Evolutionary conservation across 2,797 vertebrate species (phyloP), one percentile per base, ranked within the genome.

Genomic region (Huso huso): DNA sequence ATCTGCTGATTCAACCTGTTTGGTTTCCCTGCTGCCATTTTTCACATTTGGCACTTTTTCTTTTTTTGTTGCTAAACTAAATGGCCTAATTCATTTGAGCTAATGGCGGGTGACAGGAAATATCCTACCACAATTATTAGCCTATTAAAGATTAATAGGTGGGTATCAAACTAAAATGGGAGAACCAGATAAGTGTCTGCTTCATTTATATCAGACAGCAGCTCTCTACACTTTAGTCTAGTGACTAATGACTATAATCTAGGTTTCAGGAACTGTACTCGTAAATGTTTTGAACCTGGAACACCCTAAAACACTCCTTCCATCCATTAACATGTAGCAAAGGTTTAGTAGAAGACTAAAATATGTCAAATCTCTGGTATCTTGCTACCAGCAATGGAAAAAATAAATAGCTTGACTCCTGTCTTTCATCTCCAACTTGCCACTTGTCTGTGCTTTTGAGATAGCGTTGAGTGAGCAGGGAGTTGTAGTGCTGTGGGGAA

Each of bases 61-160:
- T 37, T 5, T 86, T 83, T 85, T 18, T 18, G 18, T 18, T 86
- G 78, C 85, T 85, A 86, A 88, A 88, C 83, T 85, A 90, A 90
- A 90, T 89, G 84, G 83, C 77, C 83, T 88, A 90, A 90, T 88
- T 88, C 87, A 89, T 90, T 86, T 88, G 75, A 81, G 76, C 85
- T 89, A 89, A 90, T 90, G 86, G 88, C 81, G 84, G 87, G 84
- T 89, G 88, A 90, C 88, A 89, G 87, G 86, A 91, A 90, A 90
- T 90, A 88, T 89, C 86, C 83, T 86, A 80, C 79, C 82, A 84
- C 87, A 89, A 91, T 90, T 90, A 90, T 88, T 81, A 83, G 76
- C 85, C 85, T 83, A 88, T 90, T 90, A 89, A 88, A 86, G 86
- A 89, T 87, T 89, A 84, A 89, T 87, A 87, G 83, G 84, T 84